Percentiles rank a stretch among this genome's conserved stretches.
Conservation (phyloP, 2,888 invertebrate genomes). For the Argyresthia albistria region DNA sequence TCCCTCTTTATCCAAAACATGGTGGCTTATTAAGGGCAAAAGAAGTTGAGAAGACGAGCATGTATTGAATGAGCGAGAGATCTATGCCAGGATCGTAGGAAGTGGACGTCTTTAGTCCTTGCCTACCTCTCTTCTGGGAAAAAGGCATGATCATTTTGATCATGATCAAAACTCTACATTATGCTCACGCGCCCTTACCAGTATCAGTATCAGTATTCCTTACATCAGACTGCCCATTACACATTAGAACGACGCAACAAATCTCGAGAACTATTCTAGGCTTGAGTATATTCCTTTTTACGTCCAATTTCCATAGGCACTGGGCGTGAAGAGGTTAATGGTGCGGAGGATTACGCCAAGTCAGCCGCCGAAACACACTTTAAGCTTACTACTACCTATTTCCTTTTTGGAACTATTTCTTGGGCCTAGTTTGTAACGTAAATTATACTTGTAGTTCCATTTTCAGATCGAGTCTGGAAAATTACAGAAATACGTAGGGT, state of each 20-base stretch:
- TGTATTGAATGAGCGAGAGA: too few relatives aligned
- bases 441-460: not conserved
- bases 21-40: too few relatives aligned
- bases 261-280: constrained; percentile 53
- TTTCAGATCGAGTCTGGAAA: not conserved
- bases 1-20: too few relatives aligned
- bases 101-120: too few relatives aligned
- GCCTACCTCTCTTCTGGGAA: too few relatives aligned
- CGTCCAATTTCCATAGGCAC: constrained; percentile 70
- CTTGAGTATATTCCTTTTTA: constrained; percentile 59
- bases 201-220: too few relatives aligned
- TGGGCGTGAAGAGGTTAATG: constrained; percentile 67
- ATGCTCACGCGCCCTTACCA: too few relatives aligned
- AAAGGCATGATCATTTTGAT: too few relatives aligned
- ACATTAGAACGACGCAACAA: constrained; percentile 23
- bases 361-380: constrained; percentile 51
- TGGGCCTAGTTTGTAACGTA: not conserved
- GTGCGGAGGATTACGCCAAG: constrained; percentile 63
- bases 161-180: too few relatives aligned
- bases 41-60: too few relatives aligned
- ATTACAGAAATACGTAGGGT: too few relatives aligned
- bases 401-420: constrained; percentile 10
- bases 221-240: constrained; percentile 9
- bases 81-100: too few relatives aligned
- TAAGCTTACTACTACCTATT: constrained; percentile 8